A percentile compares a stretch with the other conserved stretches of the same genome.
Conservation (phyloP, 2,888 invertebrate species). For the Drosophila flavopinicola region DNA sequence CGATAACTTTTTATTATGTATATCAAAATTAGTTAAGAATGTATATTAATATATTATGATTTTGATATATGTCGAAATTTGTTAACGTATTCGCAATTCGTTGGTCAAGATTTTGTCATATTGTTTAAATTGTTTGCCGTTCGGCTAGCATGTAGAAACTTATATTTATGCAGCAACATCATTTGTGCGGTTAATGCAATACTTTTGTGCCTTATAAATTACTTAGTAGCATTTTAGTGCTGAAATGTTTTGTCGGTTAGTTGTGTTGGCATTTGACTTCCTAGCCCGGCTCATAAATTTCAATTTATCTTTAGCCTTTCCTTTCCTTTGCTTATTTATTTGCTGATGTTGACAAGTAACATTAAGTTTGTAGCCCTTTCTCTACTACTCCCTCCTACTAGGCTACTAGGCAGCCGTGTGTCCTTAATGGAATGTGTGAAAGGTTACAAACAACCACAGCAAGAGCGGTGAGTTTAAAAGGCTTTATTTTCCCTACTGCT, state of each 20-base stretch:
- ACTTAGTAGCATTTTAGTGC: slow-evolving; percentile 64
- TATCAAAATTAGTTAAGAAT: background rate
- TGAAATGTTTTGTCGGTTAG: slow-evolving; percentile 54
- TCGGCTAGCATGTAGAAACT: slow-evolving; percentile 11
- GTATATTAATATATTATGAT: too few relatives aligned
- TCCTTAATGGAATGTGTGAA: slow-evolving; percentile 50
- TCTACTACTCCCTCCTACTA: too few relatives aligned
- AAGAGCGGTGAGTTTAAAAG: slow-evolving; percentile 30
- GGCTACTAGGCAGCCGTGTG: slow-evolving; percentile 11
- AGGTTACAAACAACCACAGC: slow-evolving; percentile 22
- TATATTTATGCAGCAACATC: slow-evolving; percentile 39
- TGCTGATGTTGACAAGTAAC: slow-evolving; percentile 72
- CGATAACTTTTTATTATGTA: background rate
- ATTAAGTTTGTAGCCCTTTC: slow-evolving; percentile 35
- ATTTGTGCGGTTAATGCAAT: slow-evolving; percentile 51
- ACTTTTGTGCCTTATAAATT: slow-evolving; percentile 61
- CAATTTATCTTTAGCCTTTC: slow-evolving; percentile 64
- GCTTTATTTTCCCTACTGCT: slow-evolving; percentile 13
- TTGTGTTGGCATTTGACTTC: slow-evolving; percentile 54
- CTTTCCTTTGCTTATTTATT: slow-evolving; percentile 63
- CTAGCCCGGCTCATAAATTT: slow-evolving; percentile 65
- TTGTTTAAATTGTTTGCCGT: slow-evolving; percentile 15
- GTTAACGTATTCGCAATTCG: slow-evolving; percentile 11
- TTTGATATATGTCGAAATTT: too few relatives aligned
- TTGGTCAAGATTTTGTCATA: slow-evolving; percentile 9